Evolutionary conservation across 2,113 vertebrate species (phyloP).

Genomic region (Sinocyclocheilus rhinocerous): DNA sequence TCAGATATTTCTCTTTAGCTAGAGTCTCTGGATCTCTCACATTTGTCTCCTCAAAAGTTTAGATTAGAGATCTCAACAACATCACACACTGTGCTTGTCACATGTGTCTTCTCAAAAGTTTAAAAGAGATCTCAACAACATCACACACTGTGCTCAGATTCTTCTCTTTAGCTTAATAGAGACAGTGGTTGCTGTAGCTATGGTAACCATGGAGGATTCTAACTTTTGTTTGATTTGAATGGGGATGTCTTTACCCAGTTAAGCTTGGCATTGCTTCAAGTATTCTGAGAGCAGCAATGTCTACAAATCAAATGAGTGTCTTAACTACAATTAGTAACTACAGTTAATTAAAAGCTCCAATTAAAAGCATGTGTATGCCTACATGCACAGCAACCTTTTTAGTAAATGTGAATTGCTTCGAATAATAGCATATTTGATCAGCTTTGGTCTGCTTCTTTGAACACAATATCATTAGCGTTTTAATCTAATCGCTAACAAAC

Average conservation of each 20-base stretch:
- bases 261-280: constrained; percentile 26
- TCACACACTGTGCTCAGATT: too few species aligned
- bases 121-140: too few species aligned
- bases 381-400: constrained; percentile 4
- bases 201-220: constrained; percentile 20
- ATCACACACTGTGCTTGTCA: too few species aligned
- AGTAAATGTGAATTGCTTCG: not conserved
- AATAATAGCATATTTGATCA: constrained; percentile 30
- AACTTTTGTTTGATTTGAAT: constrained; percentile 54
- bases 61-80: too few species aligned
- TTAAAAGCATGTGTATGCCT: not conserved
- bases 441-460: constrained; percentile 26
- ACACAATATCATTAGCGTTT: constrained; percentile 28
- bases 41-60: too few species aligned
- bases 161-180: too few species aligned
- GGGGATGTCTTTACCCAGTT: constrained; percentile 41
- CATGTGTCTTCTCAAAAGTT: too few species aligned
- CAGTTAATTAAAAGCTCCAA: constrained; percentile 5
- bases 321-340: constrained; percentile 21
- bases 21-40: too few species aligned
- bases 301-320: constrained; percentile 4
- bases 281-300: constrained; percentile 25
- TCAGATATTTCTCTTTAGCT: too few species aligned
- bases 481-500: constrained; percentile 19
- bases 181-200: too few species aligned